Percentiles rank a stretch among this genome's conserved stretches.
Conservation (phyloP, 2,797 vertebrate genomes). For the Triplophysa bombifrons region DNA sequence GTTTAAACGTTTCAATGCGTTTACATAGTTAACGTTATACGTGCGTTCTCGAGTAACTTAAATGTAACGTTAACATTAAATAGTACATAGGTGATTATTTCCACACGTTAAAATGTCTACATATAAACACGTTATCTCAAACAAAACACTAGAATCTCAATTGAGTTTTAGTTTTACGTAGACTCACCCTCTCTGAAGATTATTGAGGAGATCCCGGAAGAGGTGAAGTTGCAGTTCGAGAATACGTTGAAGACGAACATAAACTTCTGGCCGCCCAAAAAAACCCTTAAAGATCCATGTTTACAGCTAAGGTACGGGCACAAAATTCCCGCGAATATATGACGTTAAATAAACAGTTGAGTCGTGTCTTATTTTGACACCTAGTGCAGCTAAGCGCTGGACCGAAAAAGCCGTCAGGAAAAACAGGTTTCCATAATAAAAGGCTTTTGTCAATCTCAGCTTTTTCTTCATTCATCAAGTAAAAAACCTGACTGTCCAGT, state of each 20-base stretch:
- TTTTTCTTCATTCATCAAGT: not conserved
- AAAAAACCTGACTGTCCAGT: constrained; percentile 3
- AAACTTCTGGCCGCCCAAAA: not conserved
- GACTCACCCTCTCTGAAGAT: constrained; percentile 21
- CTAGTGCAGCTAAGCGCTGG: constrained; percentile 1
- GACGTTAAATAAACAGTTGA: not conserved
- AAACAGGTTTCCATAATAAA: not conserved
- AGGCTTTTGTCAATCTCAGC: not conserved
- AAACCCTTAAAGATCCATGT: not conserved
- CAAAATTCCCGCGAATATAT: not conserved
- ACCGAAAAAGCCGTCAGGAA: not conserved
- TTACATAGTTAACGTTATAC: not conserved
- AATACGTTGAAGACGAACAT: not conserved
- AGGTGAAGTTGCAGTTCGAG: constrained; percentile 20
- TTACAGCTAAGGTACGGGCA: not conserved
- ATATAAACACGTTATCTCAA: not conserved
- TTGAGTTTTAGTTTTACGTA: not conserved
- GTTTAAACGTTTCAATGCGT: not conserved
- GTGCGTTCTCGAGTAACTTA: too few relatives aligned
- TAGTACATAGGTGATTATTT: too few relatives aligned
- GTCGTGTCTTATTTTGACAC: constrained; percentile 10
- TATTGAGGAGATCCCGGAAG: not conserved
- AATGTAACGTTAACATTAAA: too few relatives aligned
- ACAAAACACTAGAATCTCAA: not conserved
- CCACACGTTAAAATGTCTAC: too few relatives aligned